Evolutionary conservation across 2,113 vertebrate species (phyloP).

Genomic region (Ammodramus savannarum): DNA sequence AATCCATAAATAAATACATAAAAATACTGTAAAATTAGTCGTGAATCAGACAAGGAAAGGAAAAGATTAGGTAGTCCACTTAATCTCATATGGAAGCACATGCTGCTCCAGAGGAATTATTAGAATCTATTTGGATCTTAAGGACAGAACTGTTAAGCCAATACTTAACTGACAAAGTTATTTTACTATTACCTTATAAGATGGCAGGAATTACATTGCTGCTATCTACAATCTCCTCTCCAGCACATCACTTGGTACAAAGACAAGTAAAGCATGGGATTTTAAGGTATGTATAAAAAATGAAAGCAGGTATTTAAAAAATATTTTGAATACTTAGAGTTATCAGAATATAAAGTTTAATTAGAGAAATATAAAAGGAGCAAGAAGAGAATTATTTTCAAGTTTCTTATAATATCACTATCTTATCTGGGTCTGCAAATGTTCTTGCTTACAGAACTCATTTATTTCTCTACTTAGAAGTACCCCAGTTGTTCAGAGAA

Average conservation of each 20-base stretch:
- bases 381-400: not conserved
- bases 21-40: not conserved
- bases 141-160: not conserved
- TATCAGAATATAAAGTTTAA: not conserved
- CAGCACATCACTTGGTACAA: not conserved
- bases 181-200: not conserved
- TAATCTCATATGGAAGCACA: not conserved
- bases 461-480: constrained; percentile 5
- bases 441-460: not conserved
- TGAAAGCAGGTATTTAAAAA: not conserved
- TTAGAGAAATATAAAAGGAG: not conserved
- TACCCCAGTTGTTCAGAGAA: not conserved
- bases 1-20: not conserved
- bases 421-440: not conserved
- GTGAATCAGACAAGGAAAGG: not conserved
- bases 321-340: not conserved
- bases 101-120: not conserved
- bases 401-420: not conserved
- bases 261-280: not conserved
- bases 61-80: not conserved
- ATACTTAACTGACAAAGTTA: not conserved
- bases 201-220: not conserved
- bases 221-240: not conserved
- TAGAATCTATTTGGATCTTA: not conserved
- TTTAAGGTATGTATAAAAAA: not conserved